A percentile compares a stretch with the other conserved stretches of the same genome.
These are phyloP conservation scores for Dugesia japonica DNA, from an alignment of 2,888 invertebrate genomes.

Conservation along the genomic window DNA sequence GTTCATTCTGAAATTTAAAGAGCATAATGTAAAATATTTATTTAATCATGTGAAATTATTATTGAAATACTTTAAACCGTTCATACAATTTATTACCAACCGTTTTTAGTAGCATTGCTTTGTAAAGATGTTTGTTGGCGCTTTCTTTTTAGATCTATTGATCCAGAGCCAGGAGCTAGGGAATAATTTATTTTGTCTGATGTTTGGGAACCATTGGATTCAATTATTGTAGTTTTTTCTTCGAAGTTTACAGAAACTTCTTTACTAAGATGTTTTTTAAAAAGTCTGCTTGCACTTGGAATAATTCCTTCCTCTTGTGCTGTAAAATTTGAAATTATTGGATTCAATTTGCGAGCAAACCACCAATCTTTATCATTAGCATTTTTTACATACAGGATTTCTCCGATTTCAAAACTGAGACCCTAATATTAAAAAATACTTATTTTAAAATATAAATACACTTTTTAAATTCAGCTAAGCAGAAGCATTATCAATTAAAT, in stretches of 20 bases:
- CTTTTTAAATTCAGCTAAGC: too few species aligned
- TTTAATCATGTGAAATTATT: too few species aligned
- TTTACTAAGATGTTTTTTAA: not conserved
- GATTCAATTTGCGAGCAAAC: not conserved
- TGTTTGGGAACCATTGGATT: not conserved
- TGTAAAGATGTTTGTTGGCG: not conserved
- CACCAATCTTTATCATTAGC: not conserved
- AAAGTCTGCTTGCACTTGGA: not conserved
- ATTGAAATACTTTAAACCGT: too few species aligned
- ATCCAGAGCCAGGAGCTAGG: not conserved
- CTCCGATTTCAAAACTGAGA: slow-evolving; percentile 1
- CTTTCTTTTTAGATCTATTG: not conserved
- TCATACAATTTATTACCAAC: not conserved
- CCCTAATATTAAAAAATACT: not conserved
- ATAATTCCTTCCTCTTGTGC: not conserved
- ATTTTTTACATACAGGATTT: not conserved
- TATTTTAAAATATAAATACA: not conserved
- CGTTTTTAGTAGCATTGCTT: not conserved
- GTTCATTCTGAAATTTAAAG: too few species aligned
- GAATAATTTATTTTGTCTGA: not conserved
- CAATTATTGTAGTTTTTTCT: not conserved
- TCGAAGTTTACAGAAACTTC: not conserved
- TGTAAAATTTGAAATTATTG: not conserved
- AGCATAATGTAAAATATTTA: too few species aligned
- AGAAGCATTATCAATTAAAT: too few species aligned